Base-by-base conservation (phyloP, 2,113 vertebrate species). In the Macaca nemestrina region DNA sequence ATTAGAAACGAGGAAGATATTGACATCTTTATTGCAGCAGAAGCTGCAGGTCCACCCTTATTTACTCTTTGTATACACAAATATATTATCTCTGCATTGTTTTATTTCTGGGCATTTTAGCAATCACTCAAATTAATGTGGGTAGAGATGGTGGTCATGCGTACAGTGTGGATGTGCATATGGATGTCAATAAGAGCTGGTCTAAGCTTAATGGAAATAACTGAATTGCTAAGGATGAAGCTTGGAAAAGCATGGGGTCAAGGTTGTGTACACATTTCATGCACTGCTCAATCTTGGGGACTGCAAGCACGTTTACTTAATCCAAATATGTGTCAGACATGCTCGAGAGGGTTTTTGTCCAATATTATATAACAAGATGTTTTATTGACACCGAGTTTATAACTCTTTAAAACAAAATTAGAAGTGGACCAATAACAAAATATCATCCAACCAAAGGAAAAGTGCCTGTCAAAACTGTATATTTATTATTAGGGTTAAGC, bases 401-500 rank as follows among this genome's bases (percentile, higher is more conserved):
- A 92, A 45, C 23, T 61, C 89, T 96, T 94, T 27, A 78, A 86
- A 68, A 81, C 9, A 95, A 86, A 83, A 88, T 75, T 48, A 86
- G 40, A 73, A 88, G 61, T 52, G 55, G 50, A 11, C 5, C 25
- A 43, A 57, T 52, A 81, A 95, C 64, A 76, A 90, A 95, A 78
- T 17, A 4, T 38, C 38, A n/a, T 32, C 67, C 20, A 93, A 38
- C 88, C 50, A 75, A 83, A 93, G n/a, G 81, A 95, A 80, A 86
- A 30, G 43, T 80, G 18, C 22, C 30, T 96, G 72, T 0, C 88
- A 57, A 97, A 84, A 55, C 81, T 93, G 84, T 61, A 88, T 38
- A 79, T 98, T 99, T 98, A 98, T 98, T 98, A 95, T 95, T 97
- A 97, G 61, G 61, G 85, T 96, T 83, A 98, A 96, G 68, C 1